Percentiles rank a stretch among this genome's conserved stretches.
phyloP scores from a whole-genome alignment of 2,797 vertebrate genomes.

The Thunnus albacares region DNA sequence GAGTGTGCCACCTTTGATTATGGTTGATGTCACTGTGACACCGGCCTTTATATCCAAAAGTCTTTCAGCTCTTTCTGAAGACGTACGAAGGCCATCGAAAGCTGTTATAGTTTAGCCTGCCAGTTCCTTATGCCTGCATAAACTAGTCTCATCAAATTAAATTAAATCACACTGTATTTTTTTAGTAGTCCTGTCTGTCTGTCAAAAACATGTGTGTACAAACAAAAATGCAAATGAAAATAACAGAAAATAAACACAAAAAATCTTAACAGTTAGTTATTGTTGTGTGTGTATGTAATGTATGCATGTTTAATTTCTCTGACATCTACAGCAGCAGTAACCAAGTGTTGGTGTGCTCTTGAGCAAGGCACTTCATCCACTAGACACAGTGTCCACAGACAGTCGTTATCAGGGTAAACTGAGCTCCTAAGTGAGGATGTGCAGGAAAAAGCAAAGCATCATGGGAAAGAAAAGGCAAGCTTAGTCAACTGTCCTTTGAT shows the following conservation, averaged over 20 bases:
- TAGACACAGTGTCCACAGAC: not conserved
- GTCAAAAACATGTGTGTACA: not conserved
- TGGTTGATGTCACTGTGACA: constrained; percentile 31
- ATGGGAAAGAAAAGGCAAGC: not conserved
- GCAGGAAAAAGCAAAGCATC: not conserved
- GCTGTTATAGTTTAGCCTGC: not conserved
- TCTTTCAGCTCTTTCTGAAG: not conserved
- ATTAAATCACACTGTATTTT: not conserved
- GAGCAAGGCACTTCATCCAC: constrained; percentile 1
- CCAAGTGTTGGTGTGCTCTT: not conserved
- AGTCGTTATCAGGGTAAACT: not conserved
- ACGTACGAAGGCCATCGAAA: constrained; percentile 1
- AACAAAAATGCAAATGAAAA: not conserved
- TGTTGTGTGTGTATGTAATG: not conserved
- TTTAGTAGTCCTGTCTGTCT: not conserved
- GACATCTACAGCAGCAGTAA: no score
- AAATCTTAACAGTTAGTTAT: not conserved
- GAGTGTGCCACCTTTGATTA: constrained; percentile 56
- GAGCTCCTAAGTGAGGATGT: no score
- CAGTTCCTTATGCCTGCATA: not conserved
- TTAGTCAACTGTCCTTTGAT: not conserved
- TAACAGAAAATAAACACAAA: not conserved
- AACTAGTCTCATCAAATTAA: not conserved
- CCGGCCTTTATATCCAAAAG: constrained; percentile 1
- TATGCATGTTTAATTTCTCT: not conserved